Evolutionary conservation across 2,797 vertebrate genomes (phyloP).

Genomic region (Falco naumanni): DNA sequence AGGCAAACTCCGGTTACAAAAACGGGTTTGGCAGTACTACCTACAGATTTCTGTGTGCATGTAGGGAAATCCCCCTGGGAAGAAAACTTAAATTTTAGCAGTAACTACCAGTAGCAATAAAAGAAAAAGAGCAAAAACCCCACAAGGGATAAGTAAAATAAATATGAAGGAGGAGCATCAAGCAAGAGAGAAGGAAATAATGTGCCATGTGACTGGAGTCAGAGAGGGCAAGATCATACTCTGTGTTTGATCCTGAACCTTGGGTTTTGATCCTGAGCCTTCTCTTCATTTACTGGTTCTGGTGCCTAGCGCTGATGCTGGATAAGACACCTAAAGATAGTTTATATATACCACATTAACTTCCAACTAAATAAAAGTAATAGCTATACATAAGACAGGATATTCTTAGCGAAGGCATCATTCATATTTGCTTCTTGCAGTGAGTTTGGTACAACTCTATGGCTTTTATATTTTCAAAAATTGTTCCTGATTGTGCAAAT

Average conservation of each 20-base stretch:
- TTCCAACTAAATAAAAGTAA: not conserved
- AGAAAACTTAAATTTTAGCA: not conserved
- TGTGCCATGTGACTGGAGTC: not conserved
- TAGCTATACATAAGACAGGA: not conserved
- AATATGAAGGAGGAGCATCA: not conserved
- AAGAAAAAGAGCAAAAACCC: not conserved
- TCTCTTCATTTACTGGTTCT: not conserved
- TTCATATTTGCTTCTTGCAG: not conserved
- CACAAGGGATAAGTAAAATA: not conserved
- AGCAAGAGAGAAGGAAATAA: not conserved
- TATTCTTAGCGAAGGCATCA: not conserved
- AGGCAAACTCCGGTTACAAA: not conserved
- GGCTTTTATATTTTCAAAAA: not conserved
- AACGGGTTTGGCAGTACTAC: not conserved
- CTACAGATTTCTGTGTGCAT: not conserved
- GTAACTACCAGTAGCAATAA: not conserved
- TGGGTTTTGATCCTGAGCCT: not conserved
- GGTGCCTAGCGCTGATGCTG: not conserved
- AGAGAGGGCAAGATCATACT: not conserved
- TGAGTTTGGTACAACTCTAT: not conserved
- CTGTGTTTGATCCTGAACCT: not conserved
- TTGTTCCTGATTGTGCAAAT: not conserved
- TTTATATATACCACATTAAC: not conserved
- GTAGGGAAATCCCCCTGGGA: not conserved
- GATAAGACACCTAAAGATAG: not conserved